Conservation (phyloP, 2,797 vertebrate genomes). For the Hozukius guyotensis region DNA sequence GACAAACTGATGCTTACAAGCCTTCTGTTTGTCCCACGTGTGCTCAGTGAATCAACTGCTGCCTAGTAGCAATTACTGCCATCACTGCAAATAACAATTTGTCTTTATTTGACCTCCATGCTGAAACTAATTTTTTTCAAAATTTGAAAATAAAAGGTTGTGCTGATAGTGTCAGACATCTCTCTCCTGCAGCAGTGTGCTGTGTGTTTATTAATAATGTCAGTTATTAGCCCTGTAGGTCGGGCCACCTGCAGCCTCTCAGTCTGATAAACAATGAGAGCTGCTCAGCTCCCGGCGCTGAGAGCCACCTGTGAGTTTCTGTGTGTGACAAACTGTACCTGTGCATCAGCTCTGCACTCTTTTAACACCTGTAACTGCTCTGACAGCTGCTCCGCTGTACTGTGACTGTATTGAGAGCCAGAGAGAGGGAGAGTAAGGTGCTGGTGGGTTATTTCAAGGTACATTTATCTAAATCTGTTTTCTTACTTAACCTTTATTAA, state of each 20-base stretch:
- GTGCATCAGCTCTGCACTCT: conserved; percentile 32
- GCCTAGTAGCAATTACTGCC: conserved; percentile 65
- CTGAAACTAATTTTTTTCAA: conserved; percentile 49
- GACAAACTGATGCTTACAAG: conserved; percentile 71
- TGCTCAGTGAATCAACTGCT: conserved; percentile 64
- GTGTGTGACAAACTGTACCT: conserved; percentile 47
- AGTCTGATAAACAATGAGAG: conserved; percentile 41
- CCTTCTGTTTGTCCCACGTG: conserved; percentile 57
- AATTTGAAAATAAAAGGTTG: conserved; percentile 38
- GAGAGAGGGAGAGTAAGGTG: neutral
- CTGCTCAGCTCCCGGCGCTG: conserved; percentile 26
- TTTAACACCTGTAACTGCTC: conserved; percentile 53
- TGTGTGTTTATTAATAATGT: conserved; percentile 39
- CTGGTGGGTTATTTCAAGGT: neutral
- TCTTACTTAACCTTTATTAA: neutral
- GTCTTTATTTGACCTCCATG: conserved; percentile 56
- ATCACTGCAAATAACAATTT: conserved; percentile 70
- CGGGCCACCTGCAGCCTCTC: conserved; percentile 56
- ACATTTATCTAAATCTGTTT: neutral
- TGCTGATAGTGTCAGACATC: conserved; percentile 18
- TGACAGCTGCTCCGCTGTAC: conserved; percentile 51
- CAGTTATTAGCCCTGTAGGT: conserved; percentile 19
- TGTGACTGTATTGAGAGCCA: neutral
- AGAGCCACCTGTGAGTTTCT: conserved; percentile 31
- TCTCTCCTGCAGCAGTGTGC: neutral